A percentile compares a stretch with the other conserved stretches of the same genome.
Conservation (phyloP, 92 coral and sea anemone species). For the Phenganax stokvisi region DNA sequence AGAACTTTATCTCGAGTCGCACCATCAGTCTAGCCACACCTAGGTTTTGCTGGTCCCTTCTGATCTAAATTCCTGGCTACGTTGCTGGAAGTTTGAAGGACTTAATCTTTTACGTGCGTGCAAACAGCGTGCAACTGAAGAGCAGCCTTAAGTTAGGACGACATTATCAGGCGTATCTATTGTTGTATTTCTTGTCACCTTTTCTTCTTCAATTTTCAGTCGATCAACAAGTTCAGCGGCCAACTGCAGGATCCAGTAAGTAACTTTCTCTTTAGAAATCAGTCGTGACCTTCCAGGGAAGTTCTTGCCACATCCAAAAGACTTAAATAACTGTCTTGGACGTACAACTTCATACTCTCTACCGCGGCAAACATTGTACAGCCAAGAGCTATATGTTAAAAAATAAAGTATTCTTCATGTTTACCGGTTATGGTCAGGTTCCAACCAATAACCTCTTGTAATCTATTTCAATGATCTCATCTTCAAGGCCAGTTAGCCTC, state of each 20-base stretch:
- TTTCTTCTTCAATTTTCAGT: constrained; percentile 52
- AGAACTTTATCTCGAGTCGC: too few species aligned
- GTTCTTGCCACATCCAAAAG: constrained; percentile 83
- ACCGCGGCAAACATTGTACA: constrained; percentile 63
- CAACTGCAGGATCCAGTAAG: constrained; percentile 70
- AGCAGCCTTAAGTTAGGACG: background rate
- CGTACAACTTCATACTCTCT: constrained; percentile 81
- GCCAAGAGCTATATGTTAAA: constrained; percentile 57
- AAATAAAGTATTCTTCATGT: background rate
- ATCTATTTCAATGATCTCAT: too few species aligned
- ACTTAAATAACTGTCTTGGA: constrained; percentile 78
- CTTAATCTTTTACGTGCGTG: background rate
- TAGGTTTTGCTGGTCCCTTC: too few species aligned
- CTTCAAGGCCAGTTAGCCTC: too few species aligned
- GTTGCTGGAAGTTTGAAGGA: too few species aligned
- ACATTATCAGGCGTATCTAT: background rate
- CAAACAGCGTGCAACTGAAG: background rate
- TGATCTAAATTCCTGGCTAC: too few species aligned
- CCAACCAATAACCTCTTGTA: too few species aligned
- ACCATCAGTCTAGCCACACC: too few species aligned
- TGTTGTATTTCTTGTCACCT: background rate
- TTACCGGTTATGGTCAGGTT: too few species aligned
- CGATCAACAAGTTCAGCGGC: constrained; percentile 81
- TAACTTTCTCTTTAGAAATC: constrained; percentile 67
- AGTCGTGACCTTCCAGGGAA: constrained; percentile 83